Percentiles rank a stretch among this genome's conserved stretches.
Evolutionary conservation across 2,113 vertebrate species (phyloP).

Genomic region (Lucifuga dentata): DNA sequence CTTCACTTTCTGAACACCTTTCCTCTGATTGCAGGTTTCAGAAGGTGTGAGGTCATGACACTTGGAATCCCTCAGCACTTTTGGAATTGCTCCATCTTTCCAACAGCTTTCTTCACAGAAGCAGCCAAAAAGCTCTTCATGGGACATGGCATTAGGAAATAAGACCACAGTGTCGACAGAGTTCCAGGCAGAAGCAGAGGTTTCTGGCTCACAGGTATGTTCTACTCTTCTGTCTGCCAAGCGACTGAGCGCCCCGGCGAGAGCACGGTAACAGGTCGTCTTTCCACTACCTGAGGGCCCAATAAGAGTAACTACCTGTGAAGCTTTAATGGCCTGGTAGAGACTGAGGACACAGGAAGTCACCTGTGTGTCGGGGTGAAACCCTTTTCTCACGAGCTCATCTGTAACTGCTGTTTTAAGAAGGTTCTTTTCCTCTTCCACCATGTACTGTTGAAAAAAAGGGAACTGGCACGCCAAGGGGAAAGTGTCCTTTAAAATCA

Average conservation of each 20-base stretch:
- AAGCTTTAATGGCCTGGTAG: conserved; percentile 77
- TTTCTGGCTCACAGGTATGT: conserved; percentile 5
- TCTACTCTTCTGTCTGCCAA: conserved; percentile 62
- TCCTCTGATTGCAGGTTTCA: conserved; percentile 1
- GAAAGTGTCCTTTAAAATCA: conserved; percentile 82
- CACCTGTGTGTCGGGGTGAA: conserved; percentile 67
- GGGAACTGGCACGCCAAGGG: conserved; percentile 64
- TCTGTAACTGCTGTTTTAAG: conserved; percentile 73
- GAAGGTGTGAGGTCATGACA: conserved; percentile 1
- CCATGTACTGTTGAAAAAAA: conserved; percentile 47
- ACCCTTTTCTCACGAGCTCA: conserved; percentile 72
- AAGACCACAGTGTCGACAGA: conserved; percentile 78
- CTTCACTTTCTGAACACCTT: conserved; percentile 49
- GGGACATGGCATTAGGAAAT: conserved; percentile 85
- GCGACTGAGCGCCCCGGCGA: conserved; percentile 81
- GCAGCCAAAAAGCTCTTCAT: conserved; percentile 83
- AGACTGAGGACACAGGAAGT: conserved; percentile 75
- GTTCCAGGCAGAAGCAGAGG: conserved; percentile 48
- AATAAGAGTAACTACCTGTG: conserved; percentile 81
- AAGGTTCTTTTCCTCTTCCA: conserved; percentile 44
- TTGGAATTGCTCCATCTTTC: conserved; percentile 79
- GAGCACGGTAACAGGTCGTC: conserved; percentile 81
- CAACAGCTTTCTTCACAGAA: conserved; percentile 72
- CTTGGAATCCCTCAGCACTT: conserved; percentile 66
- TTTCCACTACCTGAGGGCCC: conserved; percentile 89